These are phyloP conservation scores for Euwallacea fornicatus DNA, from an alignment of 1,140 invertebrate genomes.

Conservation along the genomic window DNA sequence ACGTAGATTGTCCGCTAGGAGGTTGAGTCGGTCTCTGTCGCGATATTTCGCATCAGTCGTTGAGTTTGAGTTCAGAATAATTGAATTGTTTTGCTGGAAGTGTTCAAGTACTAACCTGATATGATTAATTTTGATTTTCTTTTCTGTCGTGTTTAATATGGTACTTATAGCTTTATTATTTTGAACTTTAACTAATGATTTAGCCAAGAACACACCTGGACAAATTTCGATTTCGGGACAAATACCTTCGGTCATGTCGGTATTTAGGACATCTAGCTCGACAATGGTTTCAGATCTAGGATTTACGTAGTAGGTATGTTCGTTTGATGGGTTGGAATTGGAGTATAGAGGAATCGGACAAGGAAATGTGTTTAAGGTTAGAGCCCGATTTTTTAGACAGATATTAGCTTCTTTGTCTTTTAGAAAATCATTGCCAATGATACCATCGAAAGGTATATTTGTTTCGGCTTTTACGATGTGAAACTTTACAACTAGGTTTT, in stretches of 20 bases:
- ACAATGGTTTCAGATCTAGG: conserved; percentile 31
- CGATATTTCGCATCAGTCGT: neutral
- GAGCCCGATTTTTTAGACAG: conserved; percentile 7
- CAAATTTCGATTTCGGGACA: conserved; percentile 27
- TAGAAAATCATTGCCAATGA: conserved; percentile 38
- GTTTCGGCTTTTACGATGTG: conserved; percentile 18
- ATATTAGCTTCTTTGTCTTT: conserved; percentile 18
- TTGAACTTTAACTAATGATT: conserved; percentile 22
- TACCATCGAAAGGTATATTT: conserved; percentile 37
- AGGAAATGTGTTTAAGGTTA: conserved; percentile 9
- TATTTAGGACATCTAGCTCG: conserved; percentile 29
- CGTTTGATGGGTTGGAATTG: conserved; percentile 5
- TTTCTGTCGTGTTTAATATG: conserved; percentile 36
- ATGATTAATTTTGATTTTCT: conserved; percentile 3
- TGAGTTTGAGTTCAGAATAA: conserved; percentile 5
- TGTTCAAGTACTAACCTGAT: conserved; percentile 12
- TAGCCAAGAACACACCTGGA: conserved; percentile 34
- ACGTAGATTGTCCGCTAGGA: conserved; percentile 28
- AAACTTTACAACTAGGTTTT: conserved; percentile 31
- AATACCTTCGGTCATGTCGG: conserved; percentile 29
- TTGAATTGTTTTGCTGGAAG: conserved; percentile 24
- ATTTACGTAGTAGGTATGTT: conserved; percentile 8
- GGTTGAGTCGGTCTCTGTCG: conserved; percentile 4
- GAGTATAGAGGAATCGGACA: conserved; percentile 2
- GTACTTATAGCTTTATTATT: conserved; percentile 31